Evolutionary conservation across 2,888 invertebrate species (phyloP), one percentile per base, ranked within the genome.

Genomic region (Branchipolynoe longqiensis): DNA sequence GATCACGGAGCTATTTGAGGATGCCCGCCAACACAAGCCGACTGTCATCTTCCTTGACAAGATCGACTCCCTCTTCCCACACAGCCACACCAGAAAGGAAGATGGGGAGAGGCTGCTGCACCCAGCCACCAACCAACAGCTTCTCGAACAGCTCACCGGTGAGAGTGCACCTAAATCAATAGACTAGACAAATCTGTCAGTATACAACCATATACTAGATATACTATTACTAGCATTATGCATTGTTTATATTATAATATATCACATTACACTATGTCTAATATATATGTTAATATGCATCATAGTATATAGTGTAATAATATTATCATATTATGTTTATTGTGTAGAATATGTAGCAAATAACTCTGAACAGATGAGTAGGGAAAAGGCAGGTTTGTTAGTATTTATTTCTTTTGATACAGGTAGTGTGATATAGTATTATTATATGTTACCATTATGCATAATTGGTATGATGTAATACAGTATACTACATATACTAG

Each of bases 41-140:
- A 36, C n/a, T 18, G 38, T 69, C 8, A 69, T 69, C 4, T 69
- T 69, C 69, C n/a, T 69, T 12, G 69, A 69, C 18, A 69, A 38
- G 36, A 69, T 69, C 18, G 69, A 69, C 69, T 18, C 6, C 22
- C 2, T 69, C 14, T 69, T 69, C 38, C 69, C 69, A 14, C 69
- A 6, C 2, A 14, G 62, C 3, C 56, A 25, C 56, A 56, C 3
- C 56, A 56, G 3, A 56, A 56, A 3, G 28, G 62, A 31, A 25
- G 28, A 62, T 4, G 1, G n/a, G 31, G n/a, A 56, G 56, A 56
- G 56, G 56, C 3, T n/a, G 12, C 56, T 56, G 3, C 48, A 48
- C 48, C 48, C 48, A 18, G 8, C 8, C 8, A 48, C 18, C 48
- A 48, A 48, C 48, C 22, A 36, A 18, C 36, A 69, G n/a, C 69